Base-by-base conservation (phyloP, 2,113 vertebrate genomes). In the Callipepla californica region DNA sequence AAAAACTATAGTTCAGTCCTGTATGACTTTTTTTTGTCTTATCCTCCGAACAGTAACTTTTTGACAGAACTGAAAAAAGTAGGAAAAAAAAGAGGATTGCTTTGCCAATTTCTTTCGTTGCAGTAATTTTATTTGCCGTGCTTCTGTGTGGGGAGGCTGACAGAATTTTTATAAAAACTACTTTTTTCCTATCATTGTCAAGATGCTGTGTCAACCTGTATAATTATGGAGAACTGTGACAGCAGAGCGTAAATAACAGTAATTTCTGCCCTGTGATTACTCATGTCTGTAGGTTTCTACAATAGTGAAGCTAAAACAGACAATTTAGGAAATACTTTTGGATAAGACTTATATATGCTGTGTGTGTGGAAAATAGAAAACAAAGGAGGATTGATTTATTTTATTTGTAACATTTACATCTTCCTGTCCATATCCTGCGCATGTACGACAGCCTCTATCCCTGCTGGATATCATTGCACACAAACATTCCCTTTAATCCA, bases 181-280 rank as follows among this genome's bases (percentile, higher is more conserved):
- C 13, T 48, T 91, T 95, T 83, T 61, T 58, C 80, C 55, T 83
- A 10, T 95, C 75, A 63, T 89, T 91, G 87, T 85, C 85, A 75
- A 80, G 76, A 83, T 90, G 72, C 75, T 88, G 36, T 87, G 90
- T 94, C 91, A 96, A 85, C 74, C 77, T 90, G 34, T 77, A 50
- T 89, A 94, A 93, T 96, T 96, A 85, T 50, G 72, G 83, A 87
- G 80, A 94, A 44, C 85, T 90, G 51, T 90, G 88, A 90, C 66
- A 95, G 85, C 51, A 76, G 44, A 66, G 63, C 0, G 10, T 74
- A 95, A 96, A 92, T 93, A 92, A 90, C 59, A 80, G 80, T 90
- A 81, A 95, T 95, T 90, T 88, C 93, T 94, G 67, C 50, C 87
- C 80, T 72, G 67, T 86, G 88, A 85, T 94, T 91, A 85, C 74